phyloP scores from a whole-genome alignment of 2,113 vertebrate species.

The Zosterops pallidus region DNA sequence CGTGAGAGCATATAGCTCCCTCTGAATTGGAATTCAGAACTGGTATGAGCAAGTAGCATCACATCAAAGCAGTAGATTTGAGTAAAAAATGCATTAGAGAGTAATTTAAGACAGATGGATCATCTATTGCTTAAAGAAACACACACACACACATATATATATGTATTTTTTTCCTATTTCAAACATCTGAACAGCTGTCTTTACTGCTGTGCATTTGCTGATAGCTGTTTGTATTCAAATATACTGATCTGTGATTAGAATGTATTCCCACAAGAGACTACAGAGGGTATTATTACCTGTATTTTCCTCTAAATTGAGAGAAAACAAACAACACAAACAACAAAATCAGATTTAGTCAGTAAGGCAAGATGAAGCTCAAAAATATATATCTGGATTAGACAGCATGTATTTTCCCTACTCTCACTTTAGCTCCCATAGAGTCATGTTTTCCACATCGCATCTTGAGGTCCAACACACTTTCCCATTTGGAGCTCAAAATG shows the following conservation, averaged over 20 bases:
- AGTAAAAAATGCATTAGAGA: not conserved
- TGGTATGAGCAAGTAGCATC: not conserved
- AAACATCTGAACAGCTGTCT: not conserved
- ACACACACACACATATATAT: not conserved
- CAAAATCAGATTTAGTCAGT: not conserved
- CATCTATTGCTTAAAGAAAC: not conserved
- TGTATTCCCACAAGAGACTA: not conserved
- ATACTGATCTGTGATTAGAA: not conserved
- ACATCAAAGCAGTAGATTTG: not conserved
- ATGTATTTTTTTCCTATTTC: not conserved
- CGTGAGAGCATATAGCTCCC: not conserved
- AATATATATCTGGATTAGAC: not conserved
- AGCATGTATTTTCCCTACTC: not conserved
- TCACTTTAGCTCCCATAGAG: not conserved
- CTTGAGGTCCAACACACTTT: not conserved
- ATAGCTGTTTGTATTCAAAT: not conserved
- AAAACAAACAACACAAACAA: not conserved
- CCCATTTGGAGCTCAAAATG: not conserved
- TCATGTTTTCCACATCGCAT: not conserved
- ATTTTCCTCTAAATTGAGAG: not conserved
- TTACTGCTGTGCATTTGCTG: not conserved
- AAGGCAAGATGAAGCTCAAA: not conserved
- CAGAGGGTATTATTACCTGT: not conserved
- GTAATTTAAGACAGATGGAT: not conserved
- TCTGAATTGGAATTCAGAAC: not conserved